These are phyloP conservation scores for Sus scrofa DNA, from an alignment of 2,113 vertebrate genomes.

Conservation along the genomic window DNA sequence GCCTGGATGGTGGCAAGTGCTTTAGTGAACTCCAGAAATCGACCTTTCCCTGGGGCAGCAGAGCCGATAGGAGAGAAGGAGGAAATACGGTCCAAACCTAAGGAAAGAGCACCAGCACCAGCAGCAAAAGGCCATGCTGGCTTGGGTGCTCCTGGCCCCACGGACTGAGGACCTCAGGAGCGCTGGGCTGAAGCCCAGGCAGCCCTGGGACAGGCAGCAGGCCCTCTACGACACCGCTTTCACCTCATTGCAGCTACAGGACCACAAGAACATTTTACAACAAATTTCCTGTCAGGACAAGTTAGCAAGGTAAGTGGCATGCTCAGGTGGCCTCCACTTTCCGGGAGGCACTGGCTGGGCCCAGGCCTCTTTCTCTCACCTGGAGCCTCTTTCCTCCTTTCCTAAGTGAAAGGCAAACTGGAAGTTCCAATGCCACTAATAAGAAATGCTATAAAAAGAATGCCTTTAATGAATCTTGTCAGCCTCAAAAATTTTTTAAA, in stretches of 20 bases:
- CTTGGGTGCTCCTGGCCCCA: neutral
- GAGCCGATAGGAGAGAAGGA: neutral
- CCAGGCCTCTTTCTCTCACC: neutral
- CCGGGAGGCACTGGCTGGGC: neutral
- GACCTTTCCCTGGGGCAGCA: neutral
- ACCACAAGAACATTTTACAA: constrained; percentile 86
- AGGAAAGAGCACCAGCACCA: neutral
- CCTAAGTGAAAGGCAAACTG: neutral
- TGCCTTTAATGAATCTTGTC: neutral
- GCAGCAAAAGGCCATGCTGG: neutral
- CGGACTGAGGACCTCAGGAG: neutral
- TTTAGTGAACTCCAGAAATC: neutral
- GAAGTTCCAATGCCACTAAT: neutral
- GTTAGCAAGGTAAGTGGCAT: constrained; percentile 80
- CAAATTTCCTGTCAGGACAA: constrained; percentile 87
- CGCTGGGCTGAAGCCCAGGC: neutral
- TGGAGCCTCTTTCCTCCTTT: neutral
- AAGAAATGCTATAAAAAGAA: neutral
- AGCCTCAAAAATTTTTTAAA: neutral
- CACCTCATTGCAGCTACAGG: constrained; percentile 84
- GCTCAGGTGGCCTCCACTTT: neutral
- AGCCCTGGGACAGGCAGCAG: constrained; percentile 81
- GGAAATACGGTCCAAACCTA: neutral
- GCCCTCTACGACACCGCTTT: constrained; percentile 85
- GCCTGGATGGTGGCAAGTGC: neutral